Conservation (phyloP, 2,888 invertebrate genomes). For the Troides oblongomaculatus region DNA sequence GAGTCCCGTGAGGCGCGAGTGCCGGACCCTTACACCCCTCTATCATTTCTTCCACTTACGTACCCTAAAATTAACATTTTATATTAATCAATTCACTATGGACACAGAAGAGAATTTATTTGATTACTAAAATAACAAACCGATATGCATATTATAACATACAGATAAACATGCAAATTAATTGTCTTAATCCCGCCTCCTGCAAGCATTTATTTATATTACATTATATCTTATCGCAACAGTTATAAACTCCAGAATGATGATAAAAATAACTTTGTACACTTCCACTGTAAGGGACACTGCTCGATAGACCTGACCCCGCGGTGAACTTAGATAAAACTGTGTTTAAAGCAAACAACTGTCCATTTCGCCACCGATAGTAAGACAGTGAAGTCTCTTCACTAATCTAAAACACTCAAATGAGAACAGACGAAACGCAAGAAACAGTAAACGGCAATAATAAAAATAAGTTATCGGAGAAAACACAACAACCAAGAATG, state of each 20-base stretch:
- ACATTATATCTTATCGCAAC: slow-evolving; percentile 14
- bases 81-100: no score
- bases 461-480: slow-evolving; percentile 32
- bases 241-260: slow-evolving; percentile 6
- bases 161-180: neutral
- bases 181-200: neutral
- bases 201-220: slow-evolving; percentile 1
- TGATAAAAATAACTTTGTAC: slow-evolving; percentile 33
- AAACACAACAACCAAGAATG: slow-evolving; percentile 83
- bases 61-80: no score
- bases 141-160: neutral
- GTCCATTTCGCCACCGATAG: slow-evolving; percentile 50
- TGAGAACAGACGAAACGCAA: slow-evolving; percentile 54
- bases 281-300: slow-evolving; percentile 55
- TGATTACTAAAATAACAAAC: neutral
- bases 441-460: slow-evolving; percentile 40
- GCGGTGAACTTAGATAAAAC: slow-evolving; percentile 66
- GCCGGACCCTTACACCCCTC: no score
- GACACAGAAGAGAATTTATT: no score
- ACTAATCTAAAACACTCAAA: slow-evolving; percentile 47
- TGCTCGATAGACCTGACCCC: slow-evolving; percentile 56
- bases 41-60: no score
- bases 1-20: no score
- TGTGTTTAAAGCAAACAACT: slow-evolving; percentile 52
- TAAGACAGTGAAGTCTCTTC: slow-evolving; percentile 48